Percentiles rank a stretch among this genome's conserved stretches.
These are phyloP conservation scores for Laothoe populi DNA, from an alignment of 2,888 invertebrate species.

Conservation along the genomic window DNA sequence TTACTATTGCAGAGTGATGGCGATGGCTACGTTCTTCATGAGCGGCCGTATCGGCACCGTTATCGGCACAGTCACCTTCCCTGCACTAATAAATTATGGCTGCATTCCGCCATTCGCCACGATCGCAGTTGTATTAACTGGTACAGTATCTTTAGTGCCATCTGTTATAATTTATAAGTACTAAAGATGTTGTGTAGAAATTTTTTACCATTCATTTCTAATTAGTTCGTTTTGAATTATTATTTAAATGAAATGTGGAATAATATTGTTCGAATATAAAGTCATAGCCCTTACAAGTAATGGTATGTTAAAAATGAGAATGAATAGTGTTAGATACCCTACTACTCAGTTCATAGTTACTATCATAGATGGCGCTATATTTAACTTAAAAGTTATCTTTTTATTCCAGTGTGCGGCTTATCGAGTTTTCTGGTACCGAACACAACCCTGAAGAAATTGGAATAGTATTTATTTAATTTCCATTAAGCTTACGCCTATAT, in stretches of 20 bases:
- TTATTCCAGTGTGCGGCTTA: conserved; percentile 66
- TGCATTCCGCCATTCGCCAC: conserved; percentile 90
- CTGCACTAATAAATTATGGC: conserved; percentile 87
- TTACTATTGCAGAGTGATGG: conserved; percentile 86
- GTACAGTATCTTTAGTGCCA: conserved; percentile 60
- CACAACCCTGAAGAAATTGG: conserved; percentile 75
- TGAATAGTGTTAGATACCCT: too few species aligned
- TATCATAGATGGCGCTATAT: conserved; percentile 37
- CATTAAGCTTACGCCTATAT: neutral
- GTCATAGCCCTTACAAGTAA: too few species aligned
- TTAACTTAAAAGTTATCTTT: conserved; percentile 26
- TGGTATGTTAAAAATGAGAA: too few species aligned
- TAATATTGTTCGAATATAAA: too few species aligned
- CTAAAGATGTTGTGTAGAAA: too few species aligned
- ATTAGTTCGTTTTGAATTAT: too few species aligned
- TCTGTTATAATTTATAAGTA: conserved; percentile 8
- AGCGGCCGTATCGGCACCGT: conserved; percentile 89
- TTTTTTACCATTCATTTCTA: too few species aligned
- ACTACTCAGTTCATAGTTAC: neutral
- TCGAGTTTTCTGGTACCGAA: conserved; percentile 72
- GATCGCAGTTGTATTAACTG: conserved; percentile 85
- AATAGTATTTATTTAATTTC: conserved; percentile 46
- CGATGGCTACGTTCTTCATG: conserved; percentile 89
- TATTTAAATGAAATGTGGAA: too few species aligned
- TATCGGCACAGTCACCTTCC: conserved; percentile 89